Base-by-base conservation (phyloP, 1,140 invertebrate species). In the Dolichoris vasculosae region DNA sequence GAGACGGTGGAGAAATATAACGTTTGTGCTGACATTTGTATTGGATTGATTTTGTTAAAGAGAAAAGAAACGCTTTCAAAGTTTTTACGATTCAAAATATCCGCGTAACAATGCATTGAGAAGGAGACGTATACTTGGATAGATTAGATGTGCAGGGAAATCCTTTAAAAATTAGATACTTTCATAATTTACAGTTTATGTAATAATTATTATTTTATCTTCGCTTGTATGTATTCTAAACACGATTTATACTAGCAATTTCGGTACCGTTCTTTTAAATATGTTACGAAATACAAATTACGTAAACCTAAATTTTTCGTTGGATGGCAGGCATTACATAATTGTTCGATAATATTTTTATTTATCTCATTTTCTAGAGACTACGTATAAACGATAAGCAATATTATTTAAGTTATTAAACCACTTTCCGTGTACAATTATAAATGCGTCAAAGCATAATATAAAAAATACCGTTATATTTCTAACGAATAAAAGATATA, bases 31-130 rank as follows among this genome's bases (percentile, higher is more conserved):
- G 2, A 69, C 43, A 43, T 73, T 73, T 73, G 26, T 73, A 73
- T 23, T 17, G 40, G 7, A 3, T 73, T 73, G 20, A 0, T 43
- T 73, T 73, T 7, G 20, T 77, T 75, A 20, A 46, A 30, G 7
- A 77, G 1, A 55, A 55, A 75, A 7, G 15, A 20, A 73, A 59
- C 46, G 43, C 38, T 75, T 4, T 83, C 81, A 82, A 46, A 71
- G 81, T 83, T 83, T 82, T 55, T 75, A 59, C 48, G 30, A 83
- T 83, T n/a, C 38, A 38, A 75, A 75, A 48, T 73, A 75, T 83
- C 30, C 35, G 40, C 43, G 35, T 17, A 71, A 7, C 30, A 43
- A 20, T 51, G 67, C 79, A 71, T 67, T 71, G 79, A 82, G 79
- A 46, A 82, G 63, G 71, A 82, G 17, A 17, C 32, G 40, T 80